phyloP scores from a whole-genome alignment of 92 coral and sea anemone species.

The Anthopleura xanthogrammica region DNA sequence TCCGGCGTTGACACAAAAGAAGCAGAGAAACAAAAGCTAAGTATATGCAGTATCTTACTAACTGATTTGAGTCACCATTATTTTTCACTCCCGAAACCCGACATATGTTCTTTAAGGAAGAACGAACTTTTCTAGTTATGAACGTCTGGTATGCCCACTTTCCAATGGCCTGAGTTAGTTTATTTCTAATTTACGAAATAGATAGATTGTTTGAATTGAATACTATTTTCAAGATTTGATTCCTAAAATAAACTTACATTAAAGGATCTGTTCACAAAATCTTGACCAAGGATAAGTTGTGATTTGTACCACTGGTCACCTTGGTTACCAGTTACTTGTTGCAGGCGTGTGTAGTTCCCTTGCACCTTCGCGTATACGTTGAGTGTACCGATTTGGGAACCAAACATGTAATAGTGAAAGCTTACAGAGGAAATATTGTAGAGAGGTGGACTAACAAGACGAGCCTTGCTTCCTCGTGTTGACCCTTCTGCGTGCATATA shows the following conservation, averaged over 20 bases:
- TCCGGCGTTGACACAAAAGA: too few species aligned
- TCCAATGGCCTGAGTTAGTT: too few species aligned
- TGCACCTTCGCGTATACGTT: neutral
- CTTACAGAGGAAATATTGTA: neutral
- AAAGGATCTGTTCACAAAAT: neutral
- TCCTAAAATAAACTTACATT: neutral
- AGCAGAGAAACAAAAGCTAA: too few species aligned
- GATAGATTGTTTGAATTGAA: neutral
- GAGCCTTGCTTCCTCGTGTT: slow-evolving; percentile 9
- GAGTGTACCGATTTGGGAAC: slow-evolving; percentile 3
- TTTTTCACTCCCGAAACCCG: too few species aligned
- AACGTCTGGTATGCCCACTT: too few species aligned
- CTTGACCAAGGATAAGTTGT: neutral
- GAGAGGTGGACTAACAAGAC: neutral
- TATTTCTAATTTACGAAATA: too few species aligned
- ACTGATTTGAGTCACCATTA: too few species aligned
- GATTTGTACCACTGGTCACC: neutral
- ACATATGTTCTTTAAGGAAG: too few species aligned
- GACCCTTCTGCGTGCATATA: neutral
- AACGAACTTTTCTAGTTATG: too few species aligned
- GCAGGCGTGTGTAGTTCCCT: neutral
- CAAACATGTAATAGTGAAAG: slow-evolving; percentile 3
- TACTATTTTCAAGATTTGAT: too few species aligned
- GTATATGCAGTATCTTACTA: too few species aligned
- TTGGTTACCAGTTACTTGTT: slow-evolving; percentile 2